A percentile compares a stretch with the other conserved stretches of the same genome.
Evolutionary conservation across 2,113 vertebrate species (phyloP).

Genomic region (Speoplatyrhinus poulsoni): DNA sequence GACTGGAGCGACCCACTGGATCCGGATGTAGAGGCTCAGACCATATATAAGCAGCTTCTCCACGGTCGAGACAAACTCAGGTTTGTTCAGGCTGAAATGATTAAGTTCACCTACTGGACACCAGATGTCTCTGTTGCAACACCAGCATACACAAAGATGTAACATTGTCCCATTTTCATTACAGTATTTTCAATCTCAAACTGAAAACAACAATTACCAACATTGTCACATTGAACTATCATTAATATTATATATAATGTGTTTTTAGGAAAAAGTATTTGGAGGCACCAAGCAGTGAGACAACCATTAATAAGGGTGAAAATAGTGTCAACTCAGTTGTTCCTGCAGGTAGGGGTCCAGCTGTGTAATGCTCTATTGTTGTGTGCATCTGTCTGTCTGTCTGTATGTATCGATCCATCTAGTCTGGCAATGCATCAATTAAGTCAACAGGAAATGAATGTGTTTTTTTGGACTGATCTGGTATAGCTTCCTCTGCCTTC

Average conservation of each 20-base stretch:
- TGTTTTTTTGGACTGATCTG: not conserved
- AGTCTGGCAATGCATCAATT: not conserved
- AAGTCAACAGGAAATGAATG: not conserved
- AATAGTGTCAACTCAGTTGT: conserved; percentile 30
- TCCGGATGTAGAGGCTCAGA: conserved; percentile 84
- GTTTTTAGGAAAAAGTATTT: conserved; percentile 77
- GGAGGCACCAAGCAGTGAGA: conserved; percentile 56
- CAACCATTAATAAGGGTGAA: conserved; percentile 60
- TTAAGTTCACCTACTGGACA: conserved; percentile 46
- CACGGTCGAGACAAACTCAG: conserved; percentile 82
- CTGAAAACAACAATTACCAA: not conserved
- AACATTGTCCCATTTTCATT: not conserved
- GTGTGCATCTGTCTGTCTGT: not conserved
- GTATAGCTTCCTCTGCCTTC: conserved; percentile 2
- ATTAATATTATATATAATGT: conserved; percentile 23
- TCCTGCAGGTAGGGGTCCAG: conserved; percentile 64
- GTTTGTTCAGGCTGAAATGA: conserved; percentile 17
- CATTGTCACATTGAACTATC: not conserved
- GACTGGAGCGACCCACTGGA: conserved; percentile 91
- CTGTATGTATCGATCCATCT: not conserved
- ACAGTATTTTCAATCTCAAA: conserved; percentile 5
- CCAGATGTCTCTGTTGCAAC: conserved; percentile 65
- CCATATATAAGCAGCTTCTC: conserved; percentile 84
- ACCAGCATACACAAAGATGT: conserved; percentile 2
- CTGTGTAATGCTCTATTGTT: not conserved